Evolutionary conservation across 2,888 invertebrate species (phyloP).

Genomic region (Phragmatobia fuliginosa): DNA sequence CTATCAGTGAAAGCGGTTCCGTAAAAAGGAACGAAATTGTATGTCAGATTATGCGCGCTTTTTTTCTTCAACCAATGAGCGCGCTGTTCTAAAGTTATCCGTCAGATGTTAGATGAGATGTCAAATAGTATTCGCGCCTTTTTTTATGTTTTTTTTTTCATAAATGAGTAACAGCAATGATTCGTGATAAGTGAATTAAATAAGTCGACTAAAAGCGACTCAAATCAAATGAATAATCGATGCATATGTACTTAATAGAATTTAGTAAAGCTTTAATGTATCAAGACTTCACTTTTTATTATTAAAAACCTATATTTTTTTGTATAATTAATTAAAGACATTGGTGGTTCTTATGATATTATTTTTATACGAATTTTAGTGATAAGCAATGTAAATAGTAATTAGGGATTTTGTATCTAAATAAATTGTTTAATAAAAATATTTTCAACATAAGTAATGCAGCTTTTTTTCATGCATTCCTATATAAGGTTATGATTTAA

Average conservation of each 20-base stretch:
- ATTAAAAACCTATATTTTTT: conserved; percentile 30
- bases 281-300: conserved; percentile 59
- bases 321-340: conserved; percentile 43
- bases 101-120: background rate
- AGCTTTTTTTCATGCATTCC: background rate
- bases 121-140: background rate
- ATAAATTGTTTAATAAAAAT: conserved; percentile 75
- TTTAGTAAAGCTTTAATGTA: conserved; percentile 64
- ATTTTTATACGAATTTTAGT: conserved; percentile 61
- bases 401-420: conserved; percentile 74
- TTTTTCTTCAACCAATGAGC: background rate
- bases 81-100: background rate
- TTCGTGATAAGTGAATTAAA: background rate
- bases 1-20: background rate
- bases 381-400: conserved; percentile 71
- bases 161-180: background rate
- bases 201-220: background rate
- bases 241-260: conserved; percentile 34
- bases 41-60: background rate
- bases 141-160: background rate
- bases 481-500: too few relatives aligned
- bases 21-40: background rate
- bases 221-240: background rate
- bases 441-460: conserved; percentile 24
- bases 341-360: conserved; percentile 60